phyloP scores from a whole-genome alignment of 2,113 vertebrate species.

The Shinisaurus crocodilurus region DNA sequence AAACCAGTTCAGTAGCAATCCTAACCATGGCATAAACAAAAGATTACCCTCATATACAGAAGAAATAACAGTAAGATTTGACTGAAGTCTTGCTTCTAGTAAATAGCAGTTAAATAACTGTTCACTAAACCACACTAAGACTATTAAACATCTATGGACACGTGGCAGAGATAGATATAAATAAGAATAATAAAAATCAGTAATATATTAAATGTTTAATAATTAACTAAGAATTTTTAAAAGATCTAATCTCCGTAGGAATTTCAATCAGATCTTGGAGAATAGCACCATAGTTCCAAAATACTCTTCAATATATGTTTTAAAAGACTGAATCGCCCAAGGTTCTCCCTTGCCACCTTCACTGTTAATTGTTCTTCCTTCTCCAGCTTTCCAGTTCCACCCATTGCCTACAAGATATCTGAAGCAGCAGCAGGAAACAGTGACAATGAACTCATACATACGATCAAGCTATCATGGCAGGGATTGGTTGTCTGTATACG shows the following conservation, averaged over 20 bases:
- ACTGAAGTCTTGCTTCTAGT: not conserved
- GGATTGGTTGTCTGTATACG: too few species aligned
- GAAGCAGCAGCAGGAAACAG: not conserved
- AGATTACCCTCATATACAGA: not conserved
- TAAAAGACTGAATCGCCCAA: not conserved
- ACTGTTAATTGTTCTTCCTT: not conserved
- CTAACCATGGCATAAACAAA: not conserved
- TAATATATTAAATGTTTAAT: constrained; percentile 28
- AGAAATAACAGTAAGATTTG: not conserved
- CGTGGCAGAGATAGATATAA: not conserved
- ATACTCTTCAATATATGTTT: constrained; percentile 1
- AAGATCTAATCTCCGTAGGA: constrained; percentile 35
- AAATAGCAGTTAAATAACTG: constrained; percentile 13
- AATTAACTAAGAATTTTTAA: not conserved
- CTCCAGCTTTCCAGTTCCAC: not conserved
- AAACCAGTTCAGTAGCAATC: not conserved
- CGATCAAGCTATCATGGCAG: too few species aligned
- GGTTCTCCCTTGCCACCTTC: constrained; percentile 14
- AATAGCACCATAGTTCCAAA: constrained; percentile 27
- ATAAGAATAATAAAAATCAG: constrained; percentile 4
- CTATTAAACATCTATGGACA: not conserved
- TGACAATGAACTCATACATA: not conserved
- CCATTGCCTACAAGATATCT: constrained; percentile 1
- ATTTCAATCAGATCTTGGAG: constrained; percentile 22
- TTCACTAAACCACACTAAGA: constrained; percentile 8